Evolutionary conservation across 2,888 invertebrate species (phyloP), one percentile per base, ranked within the genome.

Genomic region (Oscheius sp.): DNA sequence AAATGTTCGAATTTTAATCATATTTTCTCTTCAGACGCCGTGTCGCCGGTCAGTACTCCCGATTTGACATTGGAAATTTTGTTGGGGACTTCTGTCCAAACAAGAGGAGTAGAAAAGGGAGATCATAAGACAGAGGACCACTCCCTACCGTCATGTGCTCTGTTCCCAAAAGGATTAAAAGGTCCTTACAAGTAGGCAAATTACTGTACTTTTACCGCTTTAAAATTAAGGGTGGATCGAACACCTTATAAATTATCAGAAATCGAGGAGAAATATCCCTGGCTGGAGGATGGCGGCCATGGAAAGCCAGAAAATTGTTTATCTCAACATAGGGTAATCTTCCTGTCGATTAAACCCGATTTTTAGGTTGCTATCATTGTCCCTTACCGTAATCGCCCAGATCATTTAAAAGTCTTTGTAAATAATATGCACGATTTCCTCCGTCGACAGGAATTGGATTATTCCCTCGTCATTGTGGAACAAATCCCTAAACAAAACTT

Each of bases 401-500:
- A 45, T 2, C 88, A 88, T 72, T 92, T 98, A 78, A 92, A 96
- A 88, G 78, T 83, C n/a, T 76, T 87, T 46, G 91, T 98, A 46
- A 93, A 94, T 88, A 95, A 97, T 90, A 92, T 98, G 90, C 97
- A 97, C 90, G 94, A 95, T 25, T 93, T 97, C 88, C 91, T 98
- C 75, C 93, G 93, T 91, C 92, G 93, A 83, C 98, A 98, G 89
- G 94, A 94, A 90, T 91, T 97, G 79, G 95, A 96, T 88, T 98
- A 97, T 89, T 94, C 94, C 73, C 94, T 98, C 88, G 95, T 94
- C 89, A 92, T 97, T 61, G 91, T 98, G 46, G 96, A 98, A 90
- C 95, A 96, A 72, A 76, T 85, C 7, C 80, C 76, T 1, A 82
- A 86, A 74, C 85, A 88, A 71, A 88, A 86, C 3, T 97, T 97